Evolutionary conservation across 2,888 invertebrate genomes (phyloP), one percentile per base, ranked within the genome.

Genomic region (Heliothis peltigera): DNA sequence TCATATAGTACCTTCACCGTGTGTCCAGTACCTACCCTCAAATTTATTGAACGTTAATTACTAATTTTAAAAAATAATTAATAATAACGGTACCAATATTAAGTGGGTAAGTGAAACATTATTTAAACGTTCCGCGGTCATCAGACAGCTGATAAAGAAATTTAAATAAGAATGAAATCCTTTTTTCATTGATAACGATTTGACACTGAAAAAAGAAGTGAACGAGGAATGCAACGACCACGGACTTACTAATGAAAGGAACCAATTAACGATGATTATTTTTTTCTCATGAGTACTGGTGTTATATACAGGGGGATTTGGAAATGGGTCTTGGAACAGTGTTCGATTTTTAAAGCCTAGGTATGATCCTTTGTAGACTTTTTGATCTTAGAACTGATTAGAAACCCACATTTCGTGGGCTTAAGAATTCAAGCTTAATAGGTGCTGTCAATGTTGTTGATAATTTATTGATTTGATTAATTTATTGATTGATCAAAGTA

Each of bases 121-220:
- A 91, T 84, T 87, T 87, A 85, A 85, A 83, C 84, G 86, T 82
- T 87, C 87, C 83, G 82, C 88, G 86, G 85, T 88, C 89, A 89
- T 84, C 83, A 83, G 88, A 88, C 88, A 87, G 84, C 82, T 87
- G 93, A 93, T 93, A 93, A 93, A 84, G 84, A 87, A 90, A 92
- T 92, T 93, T 91, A 91, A 92, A 92, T 92, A 92, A 93, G 92
- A 94, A 94, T 94, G 90, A 94, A 93, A 91, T 91, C 89, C 93
- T 93, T 93, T 92, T 90, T 91, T 90, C 94, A 94, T 95, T 95
- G 94, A 95, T 94, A 94, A 95, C 92, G 89, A 87, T 92, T 93
- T 94, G 95, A 94, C 94, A 94, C 87, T 83, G 89, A 93, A 93
- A 93, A 93, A 94, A 93, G 89, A 89, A 92, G 86, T 87, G 89